Percentiles rank a stretch among this genome's conserved stretches.
phyloP scores from a whole-genome alignment of 2,113 vertebrate species.

The Actenoides lindsayi region DNA sequence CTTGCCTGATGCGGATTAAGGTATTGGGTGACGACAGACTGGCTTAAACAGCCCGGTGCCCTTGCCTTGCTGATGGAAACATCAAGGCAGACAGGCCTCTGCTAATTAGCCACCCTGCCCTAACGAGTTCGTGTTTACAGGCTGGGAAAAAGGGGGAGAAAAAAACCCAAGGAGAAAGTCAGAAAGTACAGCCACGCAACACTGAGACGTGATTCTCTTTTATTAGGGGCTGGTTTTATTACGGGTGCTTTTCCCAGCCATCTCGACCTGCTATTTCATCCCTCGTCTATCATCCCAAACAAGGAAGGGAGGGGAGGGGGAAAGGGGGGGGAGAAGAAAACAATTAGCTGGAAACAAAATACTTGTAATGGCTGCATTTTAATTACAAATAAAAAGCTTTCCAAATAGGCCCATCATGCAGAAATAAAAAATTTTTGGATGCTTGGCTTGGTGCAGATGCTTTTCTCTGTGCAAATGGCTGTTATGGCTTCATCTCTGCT shows the following conservation, averaged over 20 bases:
- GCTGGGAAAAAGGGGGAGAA: neutral
- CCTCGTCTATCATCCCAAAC: neutral
- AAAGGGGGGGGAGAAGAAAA: neutral
- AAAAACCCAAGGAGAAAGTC: neutral
- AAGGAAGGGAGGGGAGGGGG: neutral
- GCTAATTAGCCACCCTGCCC: slow-evolving; percentile 15
- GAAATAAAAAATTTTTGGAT: neutral
- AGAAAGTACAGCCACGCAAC: neutral
- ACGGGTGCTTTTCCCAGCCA: neutral
- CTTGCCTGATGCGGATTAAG: neutral
- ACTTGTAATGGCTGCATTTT: neutral
- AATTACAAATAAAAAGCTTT: slow-evolving; percentile 21
- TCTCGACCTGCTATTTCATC: neutral
- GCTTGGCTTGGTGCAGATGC: slow-evolving; percentile 46
- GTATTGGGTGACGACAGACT: neutral
- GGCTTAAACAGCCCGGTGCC: neutral
- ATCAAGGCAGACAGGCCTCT: neutral
- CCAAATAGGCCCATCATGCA: slow-evolving; percentile 5
- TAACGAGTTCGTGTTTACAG: neutral
- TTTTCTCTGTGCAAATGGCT: slow-evolving; percentile 3
- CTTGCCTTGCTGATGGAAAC: neutral
- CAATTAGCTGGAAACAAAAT: neutral
- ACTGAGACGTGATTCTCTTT: neutral
- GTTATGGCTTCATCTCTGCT: neutral
- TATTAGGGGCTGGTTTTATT: neutral